Evolutionary conservation across 2,797 vertebrate genomes (phyloP).

Genomic region (Manis crassicaudata): DNA sequence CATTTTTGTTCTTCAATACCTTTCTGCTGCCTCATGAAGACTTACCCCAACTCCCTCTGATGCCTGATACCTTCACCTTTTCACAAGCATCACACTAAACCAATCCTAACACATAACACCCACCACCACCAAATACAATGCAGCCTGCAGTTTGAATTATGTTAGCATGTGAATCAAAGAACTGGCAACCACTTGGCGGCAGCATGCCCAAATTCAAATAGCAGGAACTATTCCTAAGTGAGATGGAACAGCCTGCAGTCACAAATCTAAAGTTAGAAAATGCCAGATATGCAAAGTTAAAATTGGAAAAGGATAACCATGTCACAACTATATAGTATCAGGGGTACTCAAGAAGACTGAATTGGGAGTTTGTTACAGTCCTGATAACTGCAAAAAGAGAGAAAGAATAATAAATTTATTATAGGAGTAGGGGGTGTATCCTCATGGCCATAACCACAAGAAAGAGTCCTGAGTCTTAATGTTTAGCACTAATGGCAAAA

Average conservation of each 20-base stretch:
- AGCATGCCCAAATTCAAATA: conserved; percentile 71
- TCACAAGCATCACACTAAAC: not conserved
- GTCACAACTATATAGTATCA: conserved; percentile 44
- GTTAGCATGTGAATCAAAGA: not conserved
- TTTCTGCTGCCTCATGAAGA: conserved; percentile 11
- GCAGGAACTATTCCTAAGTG: conserved; percentile 37
- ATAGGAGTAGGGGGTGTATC: not conserved
- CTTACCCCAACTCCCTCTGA: not conserved
- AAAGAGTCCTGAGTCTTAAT: conserved; percentile 12
- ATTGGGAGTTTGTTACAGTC: not conserved
- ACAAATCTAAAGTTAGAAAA: conserved; percentile 71
- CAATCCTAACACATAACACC: not conserved
- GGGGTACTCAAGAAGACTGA: conserved; percentile 38
- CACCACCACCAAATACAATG: not conserved
- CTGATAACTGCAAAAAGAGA: not conserved
- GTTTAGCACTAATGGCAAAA: conserved; percentile 19
- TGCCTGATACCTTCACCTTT: not conserved
- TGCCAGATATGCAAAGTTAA: conserved; percentile 65
- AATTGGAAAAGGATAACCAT: conserved; percentile 59
- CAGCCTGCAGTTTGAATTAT: not conserved
- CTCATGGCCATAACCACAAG: not conserved
- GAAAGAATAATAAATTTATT: not conserved
- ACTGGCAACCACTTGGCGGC: conserved; percentile 69
- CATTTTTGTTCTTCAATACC: conserved; percentile 35
- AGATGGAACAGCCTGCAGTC: conserved; percentile 53